These are phyloP conservation scores for Lymantria monacha DNA, from an alignment of 2,888 invertebrate species.

Conservation along the genomic window DNA sequence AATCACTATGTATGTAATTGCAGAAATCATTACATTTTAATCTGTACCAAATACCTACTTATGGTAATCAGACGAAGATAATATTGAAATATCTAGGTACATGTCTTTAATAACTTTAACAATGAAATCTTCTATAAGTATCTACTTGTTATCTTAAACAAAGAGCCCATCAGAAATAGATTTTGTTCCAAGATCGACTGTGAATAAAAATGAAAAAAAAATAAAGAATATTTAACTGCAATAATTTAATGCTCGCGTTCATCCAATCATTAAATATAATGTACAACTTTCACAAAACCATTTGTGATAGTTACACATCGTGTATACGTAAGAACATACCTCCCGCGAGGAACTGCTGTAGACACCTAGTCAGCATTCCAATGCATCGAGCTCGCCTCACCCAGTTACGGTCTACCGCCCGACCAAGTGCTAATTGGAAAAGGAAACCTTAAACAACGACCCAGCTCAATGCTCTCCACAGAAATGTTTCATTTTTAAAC, in stretches of 20 bases:
- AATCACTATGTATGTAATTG: too few species aligned
- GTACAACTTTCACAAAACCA: slow-evolving; percentile 12
- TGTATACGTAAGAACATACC: slow-evolving; percentile 38
- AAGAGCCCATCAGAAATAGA: too few species aligned
- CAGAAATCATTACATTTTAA: too few species aligned
- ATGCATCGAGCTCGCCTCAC: slow-evolving; percentile 63
- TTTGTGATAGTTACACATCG: slow-evolving; percentile 34
- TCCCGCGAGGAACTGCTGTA: slow-evolving; percentile 55
- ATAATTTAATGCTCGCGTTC: background rate
- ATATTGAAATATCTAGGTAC: too few species aligned
- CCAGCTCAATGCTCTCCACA: slow-evolving; percentile 80
- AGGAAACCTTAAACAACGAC: slow-evolving; percentile 81
- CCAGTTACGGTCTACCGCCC: slow-evolving; percentile 78
- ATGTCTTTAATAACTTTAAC: too few species aligned
- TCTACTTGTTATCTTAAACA: too few species aligned
- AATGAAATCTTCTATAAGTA: too few species aligned
- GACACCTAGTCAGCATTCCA: slow-evolving; percentile 64
- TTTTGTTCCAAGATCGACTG: too few species aligned
- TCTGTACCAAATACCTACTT: too few species aligned
- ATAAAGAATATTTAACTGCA: too few species aligned
- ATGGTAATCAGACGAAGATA: too few species aligned
- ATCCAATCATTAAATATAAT: background rate
- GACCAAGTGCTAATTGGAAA: slow-evolving; percentile 80
- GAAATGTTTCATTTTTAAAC: slow-evolving; percentile 81
- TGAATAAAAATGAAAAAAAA: too few species aligned